Evolutionary conservation across 2,113 vertebrate species (phyloP).

Genomic region (Onychostoma macrolepis): DNA sequence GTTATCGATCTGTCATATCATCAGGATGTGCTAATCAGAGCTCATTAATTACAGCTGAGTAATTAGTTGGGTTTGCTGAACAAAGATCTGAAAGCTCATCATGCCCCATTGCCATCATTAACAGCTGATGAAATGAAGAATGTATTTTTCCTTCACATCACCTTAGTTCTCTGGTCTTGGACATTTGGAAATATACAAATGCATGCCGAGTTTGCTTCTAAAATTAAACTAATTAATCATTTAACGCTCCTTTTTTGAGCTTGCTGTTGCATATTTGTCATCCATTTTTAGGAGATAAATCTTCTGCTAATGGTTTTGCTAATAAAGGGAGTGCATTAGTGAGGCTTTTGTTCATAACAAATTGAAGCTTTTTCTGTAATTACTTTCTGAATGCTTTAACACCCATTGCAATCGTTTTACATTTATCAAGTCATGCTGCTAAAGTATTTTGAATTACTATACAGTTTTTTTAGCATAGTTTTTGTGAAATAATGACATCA

Average conservation of each 20-base stretch:
- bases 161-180: background rate
- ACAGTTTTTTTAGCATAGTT: no score
- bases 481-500: no score
- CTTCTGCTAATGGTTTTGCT: background rate
- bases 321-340: background rate
- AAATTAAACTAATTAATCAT: background rate
- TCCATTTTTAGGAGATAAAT: background rate
- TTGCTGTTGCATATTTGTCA: background rate
- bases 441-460: no score
- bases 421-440: no score
- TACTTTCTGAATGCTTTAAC: no score
- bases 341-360: background rate
- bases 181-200: slow-evolving; percentile 9
- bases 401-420: no score
- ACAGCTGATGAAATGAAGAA: background rate
- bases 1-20: background rate
- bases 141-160: background rate
- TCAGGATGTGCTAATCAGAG: slow-evolving; percentile 27
- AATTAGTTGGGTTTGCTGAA: background rate
- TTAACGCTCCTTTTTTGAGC: background rate
- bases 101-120: slow-evolving; percentile 1
- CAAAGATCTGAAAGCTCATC: background rate
- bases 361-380: background rate
- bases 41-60: background rate
- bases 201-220: background rate